These are phyloP conservation scores for Hoplostethus atlanticus DNA, from an alignment of 2,797 vertebrate genomes.

Conservation along the genomic window DNA sequence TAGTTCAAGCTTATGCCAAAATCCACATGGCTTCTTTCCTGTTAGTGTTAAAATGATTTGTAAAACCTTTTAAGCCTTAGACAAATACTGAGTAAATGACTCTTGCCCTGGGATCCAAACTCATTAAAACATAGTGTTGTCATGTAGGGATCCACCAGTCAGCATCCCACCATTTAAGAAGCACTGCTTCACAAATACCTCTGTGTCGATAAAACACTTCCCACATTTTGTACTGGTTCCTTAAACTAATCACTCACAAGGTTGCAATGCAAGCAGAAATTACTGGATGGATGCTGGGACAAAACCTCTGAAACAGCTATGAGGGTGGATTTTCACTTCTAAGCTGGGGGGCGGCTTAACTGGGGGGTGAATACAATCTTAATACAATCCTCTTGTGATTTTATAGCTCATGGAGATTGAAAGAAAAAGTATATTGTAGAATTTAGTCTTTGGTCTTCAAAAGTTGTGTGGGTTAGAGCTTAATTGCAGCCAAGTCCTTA, in stretches of 20 bases:
- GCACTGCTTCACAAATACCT: slow-evolving; percentile 13
- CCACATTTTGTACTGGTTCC: slow-evolving; percentile 33
- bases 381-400: slow-evolving; percentile 48
- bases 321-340: slow-evolving; percentile 45
- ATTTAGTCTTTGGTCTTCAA: slow-evolving; percentile 33
- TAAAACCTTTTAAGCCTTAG: not conserved
- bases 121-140: slow-evolving; percentile 39
- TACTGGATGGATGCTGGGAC: slow-evolving; percentile 43
- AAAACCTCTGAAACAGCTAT: slow-evolving; percentile 42
- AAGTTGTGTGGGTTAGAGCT: not conserved
- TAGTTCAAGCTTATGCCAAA: not conserved
- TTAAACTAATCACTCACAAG: slow-evolving; percentile 37
- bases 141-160: slow-evolving; percentile 26
- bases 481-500: slow-evolving; percentile 18
- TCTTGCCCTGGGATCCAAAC: slow-evolving; percentile 15
- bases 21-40: not conserved
- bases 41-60: not conserved
- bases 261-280: slow-evolving; percentile 40
- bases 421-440: slow-evolving; percentile 23
- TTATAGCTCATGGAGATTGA: slow-evolving; percentile 36
- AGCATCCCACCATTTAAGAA: slow-evolving; percentile 34
- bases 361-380: slow-evolving; percentile 33
- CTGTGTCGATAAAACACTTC: slow-evolving; percentile 19
- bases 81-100: not conserved
- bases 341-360: slow-evolving; percentile 42